A percentile compares a stretch with the other conserved stretches of the same genome.
Evolutionary conservation across 2,797 vertebrate species (phyloP).

Genomic region (Podarcis lilfordi): DNA sequence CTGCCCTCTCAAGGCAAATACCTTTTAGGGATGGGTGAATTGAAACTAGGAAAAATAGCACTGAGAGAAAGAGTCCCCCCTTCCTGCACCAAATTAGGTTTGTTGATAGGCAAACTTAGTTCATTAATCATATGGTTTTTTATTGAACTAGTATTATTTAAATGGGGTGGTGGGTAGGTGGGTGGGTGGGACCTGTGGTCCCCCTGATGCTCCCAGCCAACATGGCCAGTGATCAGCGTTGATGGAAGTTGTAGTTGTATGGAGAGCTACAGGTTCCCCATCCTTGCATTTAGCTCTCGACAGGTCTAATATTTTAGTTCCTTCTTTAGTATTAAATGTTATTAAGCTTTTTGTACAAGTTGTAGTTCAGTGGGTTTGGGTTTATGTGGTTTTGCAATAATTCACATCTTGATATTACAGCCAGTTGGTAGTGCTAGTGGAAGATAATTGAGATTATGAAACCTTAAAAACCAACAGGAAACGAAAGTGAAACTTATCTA

Average conservation of each 20-base stretch:
- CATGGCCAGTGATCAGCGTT: too few relatives aligned
- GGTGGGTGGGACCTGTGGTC: too few relatives aligned
- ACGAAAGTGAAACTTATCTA: constrained; percentile 62
- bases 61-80: too few relatives aligned
- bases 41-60: too few relatives aligned
- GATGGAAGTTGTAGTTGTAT: too few relatives aligned
- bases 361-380: constrained; percentile 4
- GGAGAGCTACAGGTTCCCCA: too few relatives aligned
- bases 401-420: constrained; percentile 49
- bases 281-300: not conserved
- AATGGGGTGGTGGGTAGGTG: too few relatives aligned
- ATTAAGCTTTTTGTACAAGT: not conserved
- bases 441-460: constrained; percentile 39
- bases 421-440: constrained; percentile 34
- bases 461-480: constrained; percentile 47
- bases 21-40: too few relatives aligned
- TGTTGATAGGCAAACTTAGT: not conserved
- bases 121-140: not conserved
- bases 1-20: not conserved
- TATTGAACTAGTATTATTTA: not conserved
- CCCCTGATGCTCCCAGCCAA: too few relatives aligned
- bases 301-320: not conserved
- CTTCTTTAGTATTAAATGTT: not conserved
- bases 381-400: not conserved
- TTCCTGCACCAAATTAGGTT: not conserved